These are phyloP conservation scores for Labeo rohita DNA, from an alignment of 2,113 vertebrate species.

Conservation along the genomic window DNA sequence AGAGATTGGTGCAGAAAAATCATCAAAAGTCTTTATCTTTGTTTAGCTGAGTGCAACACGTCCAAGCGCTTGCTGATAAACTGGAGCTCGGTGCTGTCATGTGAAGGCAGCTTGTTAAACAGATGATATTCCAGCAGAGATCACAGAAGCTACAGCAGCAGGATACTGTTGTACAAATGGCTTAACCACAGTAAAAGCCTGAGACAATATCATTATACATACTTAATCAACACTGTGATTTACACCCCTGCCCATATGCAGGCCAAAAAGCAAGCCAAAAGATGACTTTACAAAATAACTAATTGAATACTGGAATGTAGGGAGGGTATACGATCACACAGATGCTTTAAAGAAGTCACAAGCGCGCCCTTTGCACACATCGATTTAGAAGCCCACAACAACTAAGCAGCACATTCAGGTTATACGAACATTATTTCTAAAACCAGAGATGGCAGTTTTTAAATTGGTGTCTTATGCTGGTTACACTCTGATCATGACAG, in stretches of 20 bases:
- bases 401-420: neutral
- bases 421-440: neutral
- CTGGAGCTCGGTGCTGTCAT: constrained; percentile 15
- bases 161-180: constrained; percentile 48
- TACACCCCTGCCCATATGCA: constrained; percentile 4
- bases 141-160: constrained; percentile 50
- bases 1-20: neutral
- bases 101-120: constrained; percentile 48
- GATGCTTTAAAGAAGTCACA: neutral
- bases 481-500: neutral
- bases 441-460: neutral
- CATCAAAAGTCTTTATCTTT: constrained; percentile 2
- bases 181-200: constrained; percentile 40
- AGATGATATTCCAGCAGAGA: constrained; percentile 53
- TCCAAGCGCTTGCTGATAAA: neutral
- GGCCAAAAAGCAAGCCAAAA: neutral
- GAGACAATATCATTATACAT: constrained; percentile 42
- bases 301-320: neutral
- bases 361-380: neutral
- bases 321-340: neutral
- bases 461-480: neutral
- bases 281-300: neutral
- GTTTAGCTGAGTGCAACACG: neutral
- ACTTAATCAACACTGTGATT: constrained; percentile 43
- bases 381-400: neutral